Base-by-base conservation (phyloP, 2,113 vertebrate species). In the Globicephala melas region DNA sequence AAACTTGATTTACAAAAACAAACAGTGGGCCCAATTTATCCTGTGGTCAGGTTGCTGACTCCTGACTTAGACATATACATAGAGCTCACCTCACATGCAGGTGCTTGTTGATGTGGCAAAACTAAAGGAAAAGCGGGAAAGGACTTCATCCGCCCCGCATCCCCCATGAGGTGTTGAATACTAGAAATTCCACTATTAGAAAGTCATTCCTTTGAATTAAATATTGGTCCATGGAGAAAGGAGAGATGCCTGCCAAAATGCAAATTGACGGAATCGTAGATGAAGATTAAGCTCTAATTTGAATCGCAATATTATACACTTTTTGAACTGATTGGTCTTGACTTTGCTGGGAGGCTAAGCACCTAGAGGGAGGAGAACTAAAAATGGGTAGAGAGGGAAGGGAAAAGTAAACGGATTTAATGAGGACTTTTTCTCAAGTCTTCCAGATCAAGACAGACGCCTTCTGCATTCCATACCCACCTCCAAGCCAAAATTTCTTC, bases 121-220 rank as follows among this genome's bases (percentile, higher is more conserved):
- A 11, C 28, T 10, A 55, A 44, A n/a, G 20, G 58, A 70, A 84
- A 74, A 33, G 20, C 3, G 1, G 25, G 18, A 55, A 41, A 67
- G 26, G 14, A 6, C 11, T n/a, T 65, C 4, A 2, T n/a, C 44
- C 0, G 0, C 89, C 36, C 20, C 2, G 1, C 8, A 1, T 47
- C 17, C 25, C 38, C 23, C 25, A n/a, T 0, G 3, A 50, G 20
- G 8, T 65, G n/a, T 18, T 23, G 12, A 50, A 31, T 18, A 33
- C 7, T 26, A 36, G 74, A 65, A 47, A 73, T 70, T 71, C 55
- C 53, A 81, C 91, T 31, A 18, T 94, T 91, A 81, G 67, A 41
- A 68, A 95, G 55, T n/a, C 63, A 89, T 68, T 92, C 10, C 26
- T 67, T 90, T 65, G 55, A 67, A 62, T 62, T 21, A 83, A 63